Base-by-base conservation (phyloP, 1,140 invertebrate species). In the Anagrus nilaparvatae region DNA sequence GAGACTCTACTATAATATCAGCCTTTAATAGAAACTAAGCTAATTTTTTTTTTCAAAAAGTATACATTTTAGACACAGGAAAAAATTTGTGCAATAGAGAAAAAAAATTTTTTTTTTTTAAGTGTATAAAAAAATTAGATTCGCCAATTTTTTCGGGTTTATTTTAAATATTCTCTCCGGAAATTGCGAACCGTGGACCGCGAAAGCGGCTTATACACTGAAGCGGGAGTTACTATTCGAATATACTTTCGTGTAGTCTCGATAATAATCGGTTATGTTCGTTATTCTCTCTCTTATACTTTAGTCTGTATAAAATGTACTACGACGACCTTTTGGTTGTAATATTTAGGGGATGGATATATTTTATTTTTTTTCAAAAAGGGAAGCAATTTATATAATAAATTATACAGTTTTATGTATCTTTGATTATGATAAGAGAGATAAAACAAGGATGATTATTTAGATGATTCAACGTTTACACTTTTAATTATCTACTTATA, bases 131-230 rank as follows among this genome's bases (percentile, higher is more conserved):
- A 50, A 53, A 47, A 46, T 51, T 46, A 49, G 48, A 50, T 46
- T 46, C 37, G 31, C 20, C n/a, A n/a, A n/a, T n/a, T n/a, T 32
- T 40, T 19, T 21, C 33, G 50, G 40, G 25, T 33, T 20, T n/a
- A 32, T 25, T 17, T 48, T 33, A 45, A 53, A 46, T 49, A 52
- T 52, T 44, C 47, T 40, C 43, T 53, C 57, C 62, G 56, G 56
- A 67, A 66, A 66, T 58, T 51, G 53, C 64, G 63, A 65, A 68
- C 65, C 64, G 64, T 66, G 64, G 64, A 65, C 65, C 65, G 65
- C 65, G 65, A 59, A 68, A 60, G 65, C 64, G 65, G 63, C 61
- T 60, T 62, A 55, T 66, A 61, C 63, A 68, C 65, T 68, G 65
- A 67, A 60, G 64, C 65, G 65, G 65, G 64, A 63, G 55, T 46